A percentile compares a stretch with the other conserved stretches of the same genome.
Evolutionary conservation across 2,888 invertebrate genomes (phyloP).

Genomic region (Thereva unica): DNA sequence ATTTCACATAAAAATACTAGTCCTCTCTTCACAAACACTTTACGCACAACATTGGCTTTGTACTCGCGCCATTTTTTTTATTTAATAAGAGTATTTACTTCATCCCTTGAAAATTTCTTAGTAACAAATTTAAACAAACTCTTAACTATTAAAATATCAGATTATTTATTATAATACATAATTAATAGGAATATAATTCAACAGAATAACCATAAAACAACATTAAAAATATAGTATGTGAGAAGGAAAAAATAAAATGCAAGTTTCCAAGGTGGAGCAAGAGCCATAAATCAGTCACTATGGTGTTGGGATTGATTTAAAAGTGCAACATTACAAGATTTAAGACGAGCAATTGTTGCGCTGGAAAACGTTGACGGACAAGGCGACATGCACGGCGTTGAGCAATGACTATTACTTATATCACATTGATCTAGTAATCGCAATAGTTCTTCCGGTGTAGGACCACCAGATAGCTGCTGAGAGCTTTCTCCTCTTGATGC

Average conservation of each 20-base stretch:
- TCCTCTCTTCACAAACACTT: no score
- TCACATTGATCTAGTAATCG: constrained; percentile 93
- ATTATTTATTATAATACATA: no score
- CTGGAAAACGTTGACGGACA: constrained; percentile 63
- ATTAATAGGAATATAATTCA: constrained; percentile 19
- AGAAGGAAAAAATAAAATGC: constrained; percentile 11
- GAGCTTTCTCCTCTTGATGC: constrained; percentile 77
- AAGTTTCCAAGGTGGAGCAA: background rate
- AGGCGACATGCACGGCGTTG: constrained; percentile 74
- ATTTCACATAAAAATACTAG: no score
- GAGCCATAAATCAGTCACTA: constrained; percentile 41
- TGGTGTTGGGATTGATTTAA: constrained; percentile 61
- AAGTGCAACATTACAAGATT: constrained; percentile 67
- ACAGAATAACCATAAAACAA: constrained; percentile 29
- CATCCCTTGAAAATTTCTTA: no score
- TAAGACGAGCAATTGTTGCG: constrained; percentile 55
- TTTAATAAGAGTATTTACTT: no score
- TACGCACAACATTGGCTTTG: no score
- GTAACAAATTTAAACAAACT: no score
- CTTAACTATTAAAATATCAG: no score
- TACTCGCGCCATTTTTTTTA: no score
- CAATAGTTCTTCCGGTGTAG: constrained; percentile 87
- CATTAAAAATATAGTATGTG: constrained; percentile 23
- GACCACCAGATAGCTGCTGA: constrained; percentile 73
- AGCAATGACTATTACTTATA: constrained; percentile 77